phyloP scores from a whole-genome alignment of 2,797 vertebrate genomes.

The Hydrocynus forskahlii region DNA sequence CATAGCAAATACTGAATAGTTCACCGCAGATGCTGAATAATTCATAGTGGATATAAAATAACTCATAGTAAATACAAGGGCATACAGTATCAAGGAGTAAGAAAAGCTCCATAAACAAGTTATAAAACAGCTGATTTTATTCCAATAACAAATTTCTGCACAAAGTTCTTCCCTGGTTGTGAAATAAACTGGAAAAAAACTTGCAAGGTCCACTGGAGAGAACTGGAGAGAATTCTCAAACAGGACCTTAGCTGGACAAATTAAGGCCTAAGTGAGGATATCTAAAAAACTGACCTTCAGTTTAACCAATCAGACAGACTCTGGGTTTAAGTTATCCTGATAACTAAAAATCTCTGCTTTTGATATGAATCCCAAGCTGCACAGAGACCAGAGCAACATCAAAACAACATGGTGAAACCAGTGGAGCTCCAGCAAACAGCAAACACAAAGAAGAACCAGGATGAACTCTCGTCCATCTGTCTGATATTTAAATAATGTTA shows the following conservation, averaged over 20 bases:
- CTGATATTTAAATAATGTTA: no score
- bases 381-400: background rate
- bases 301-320: background rate
- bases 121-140: conserved; percentile 42
- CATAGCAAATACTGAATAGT: no score
- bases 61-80: background rate
- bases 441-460: no score
- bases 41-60: no score
- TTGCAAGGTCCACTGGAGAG: background rate
- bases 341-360: background rate
- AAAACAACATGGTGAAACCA: no score
- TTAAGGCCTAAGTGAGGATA: background rate
- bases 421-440: no score
- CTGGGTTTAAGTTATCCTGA: no score
- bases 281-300: background rate
- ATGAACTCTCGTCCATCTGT: no score
- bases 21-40: no score
- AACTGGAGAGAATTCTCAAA: background rate
- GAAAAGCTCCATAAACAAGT: conserved; percentile 39
- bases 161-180: background rate
- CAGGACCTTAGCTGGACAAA: background rate
- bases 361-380: background rate
- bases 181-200: conserved; percentile 61
- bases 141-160: conserved; percentile 28
- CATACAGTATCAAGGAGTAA: background rate